phyloP scores from a whole-genome alignment of 2,888 invertebrate genomes.

The Aphodius sticticus region DNA sequence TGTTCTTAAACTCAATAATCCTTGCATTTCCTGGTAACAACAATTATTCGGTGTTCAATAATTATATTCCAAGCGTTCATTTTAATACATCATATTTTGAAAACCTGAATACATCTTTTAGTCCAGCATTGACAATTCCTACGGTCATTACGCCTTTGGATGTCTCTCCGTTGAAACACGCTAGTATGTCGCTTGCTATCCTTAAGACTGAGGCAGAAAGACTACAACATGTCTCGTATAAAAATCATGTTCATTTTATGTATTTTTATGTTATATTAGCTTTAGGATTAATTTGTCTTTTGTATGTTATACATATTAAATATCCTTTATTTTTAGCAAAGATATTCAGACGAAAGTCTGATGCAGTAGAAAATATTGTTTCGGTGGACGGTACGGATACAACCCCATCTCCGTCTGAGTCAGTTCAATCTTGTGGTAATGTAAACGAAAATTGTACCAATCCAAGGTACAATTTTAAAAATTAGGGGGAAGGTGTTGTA shows the following conservation, averaged over 20 bases:
- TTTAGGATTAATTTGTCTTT: not conserved
- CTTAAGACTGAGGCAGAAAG: not conserved
- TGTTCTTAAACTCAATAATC: too few relatives aligned
- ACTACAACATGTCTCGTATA: not conserved
- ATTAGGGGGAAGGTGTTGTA: not conserved
- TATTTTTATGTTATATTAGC: not conserved
- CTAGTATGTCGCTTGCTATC: not conserved
- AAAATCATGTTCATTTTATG: not conserved
- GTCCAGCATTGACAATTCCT: not conserved
- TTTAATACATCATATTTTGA: not conserved
- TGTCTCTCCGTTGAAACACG: not conserved
- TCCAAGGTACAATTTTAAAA: not conserved
- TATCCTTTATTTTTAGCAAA: not conserved
- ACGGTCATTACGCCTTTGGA: not conserved
- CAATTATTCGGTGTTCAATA: too few relatives aligned
- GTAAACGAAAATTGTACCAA: not conserved
- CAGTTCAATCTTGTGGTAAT: not conserved
- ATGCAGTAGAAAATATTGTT: not conserved
- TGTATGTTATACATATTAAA: not conserved
- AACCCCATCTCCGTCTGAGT: not conserved
- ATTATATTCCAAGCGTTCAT: not conserved
- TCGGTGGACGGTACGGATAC: not conserved
- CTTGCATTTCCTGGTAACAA: too few relatives aligned
- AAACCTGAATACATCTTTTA: slow-evolving; percentile 4
- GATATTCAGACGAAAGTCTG: not conserved